Base-by-base conservation (phyloP, 2,888 invertebrate genomes). In the Dicycla oo region DNA sequence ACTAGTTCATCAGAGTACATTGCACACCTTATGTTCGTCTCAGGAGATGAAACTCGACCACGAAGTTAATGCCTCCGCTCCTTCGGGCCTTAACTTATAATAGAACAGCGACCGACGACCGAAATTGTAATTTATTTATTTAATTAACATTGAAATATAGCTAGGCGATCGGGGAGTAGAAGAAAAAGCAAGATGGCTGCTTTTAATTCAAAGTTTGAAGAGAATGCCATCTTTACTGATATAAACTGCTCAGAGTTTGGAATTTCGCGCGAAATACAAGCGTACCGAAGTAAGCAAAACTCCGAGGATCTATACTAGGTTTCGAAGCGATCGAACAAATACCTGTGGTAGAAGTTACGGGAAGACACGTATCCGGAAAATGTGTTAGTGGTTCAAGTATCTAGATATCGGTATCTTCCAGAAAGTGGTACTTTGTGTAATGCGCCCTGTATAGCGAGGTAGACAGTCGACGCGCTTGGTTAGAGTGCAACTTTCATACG, bases 61-160 rank as follows among this genome's bases (percentile, higher is more conserved):
- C 76, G 45, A 78, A 86, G 81, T 81, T 86, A 84, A 86, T 79
- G 70, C 74, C 53, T 77, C 26, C 45, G 69, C 60, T 79, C 84
- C 84, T 71, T 47, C 15, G 84, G 56, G 84, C 18, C 53, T 49
- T n/a, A 86, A 84, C 84, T 84, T 86, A 64, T 84, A 81, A 79
- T 84, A 85, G 81, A 73, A 73, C 56, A 49, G 84, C 73, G 75
- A 74, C 61, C 53, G 63, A 69, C 47, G 57, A 75, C 69, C 73
- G 63, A 75, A 77, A 81, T 64, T 73, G 66, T 83, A 78, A 81
- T 84, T 83, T 77, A 77, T 76, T 67, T 83, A 81, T 78, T 83
- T 85, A 85, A 84, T 78, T 78, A 85, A 76, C 73, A 58, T 71
- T 61, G 72, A 60, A 65, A 60, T 68, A 61, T 47, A 62, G 78